Conservation (phyloP, 2,113 vertebrate species). For the Chascanopsetta lugubris region DNA sequence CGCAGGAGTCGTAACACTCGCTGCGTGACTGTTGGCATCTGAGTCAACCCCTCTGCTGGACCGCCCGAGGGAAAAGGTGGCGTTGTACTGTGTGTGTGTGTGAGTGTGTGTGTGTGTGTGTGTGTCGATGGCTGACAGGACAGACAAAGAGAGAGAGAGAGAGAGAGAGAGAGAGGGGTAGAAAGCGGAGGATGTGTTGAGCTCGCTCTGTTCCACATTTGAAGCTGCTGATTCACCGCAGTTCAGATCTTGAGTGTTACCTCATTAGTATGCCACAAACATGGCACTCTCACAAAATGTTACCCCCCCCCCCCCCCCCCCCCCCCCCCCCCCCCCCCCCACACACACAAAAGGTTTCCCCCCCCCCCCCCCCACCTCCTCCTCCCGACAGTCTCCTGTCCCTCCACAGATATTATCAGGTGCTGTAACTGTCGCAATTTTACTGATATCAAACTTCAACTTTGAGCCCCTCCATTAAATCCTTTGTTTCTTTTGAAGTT, state of each 20-base stretch:
- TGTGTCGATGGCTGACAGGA: conserved; percentile 31
- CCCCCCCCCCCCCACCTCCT: no score
- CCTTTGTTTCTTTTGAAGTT: neutral
- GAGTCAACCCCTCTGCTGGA: conserved; percentile 43
- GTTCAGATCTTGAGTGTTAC: neutral
- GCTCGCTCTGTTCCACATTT: neutral
- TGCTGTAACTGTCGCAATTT: neutral
- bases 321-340: no score
- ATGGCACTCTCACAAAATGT: neutral
- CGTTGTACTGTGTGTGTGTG: conserved; percentile 31
- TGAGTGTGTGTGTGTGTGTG: conserved; percentile 12
- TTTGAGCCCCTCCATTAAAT: neutral
- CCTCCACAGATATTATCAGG: neutral
- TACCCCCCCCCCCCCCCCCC: no score
- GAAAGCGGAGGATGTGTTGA: neutral
- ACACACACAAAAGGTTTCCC: neutral
- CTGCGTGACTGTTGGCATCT: conserved; percentile 21
- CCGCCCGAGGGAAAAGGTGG: conserved; percentile 24
- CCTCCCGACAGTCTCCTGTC: neutral
- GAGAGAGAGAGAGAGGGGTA: neutral
- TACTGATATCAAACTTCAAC: neutral
- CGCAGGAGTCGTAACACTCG: conserved; percentile 2
- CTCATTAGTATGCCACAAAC: conserved; percentile 4
- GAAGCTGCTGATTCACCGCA: neutral
- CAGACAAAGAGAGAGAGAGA: neutral